Base-by-base conservation (phyloP, 2,113 vertebrate species). In the Barbus barbus region DNA sequence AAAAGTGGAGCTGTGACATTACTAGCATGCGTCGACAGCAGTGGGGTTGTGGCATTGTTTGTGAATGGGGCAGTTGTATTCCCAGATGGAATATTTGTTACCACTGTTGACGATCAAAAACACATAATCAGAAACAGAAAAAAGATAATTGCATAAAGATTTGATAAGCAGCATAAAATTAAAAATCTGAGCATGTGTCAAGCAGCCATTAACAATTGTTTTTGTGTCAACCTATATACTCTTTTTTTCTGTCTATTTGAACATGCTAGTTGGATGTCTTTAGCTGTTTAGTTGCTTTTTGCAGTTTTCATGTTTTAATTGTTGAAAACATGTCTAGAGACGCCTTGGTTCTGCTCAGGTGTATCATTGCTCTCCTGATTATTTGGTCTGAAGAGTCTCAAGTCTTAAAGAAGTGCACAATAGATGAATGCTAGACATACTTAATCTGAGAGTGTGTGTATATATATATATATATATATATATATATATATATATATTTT, bases 31-130 rank as follows among this genome's bases (percentile, higher is more conserved):
- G 75, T 77, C n/a, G 75, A 9, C 9, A 36, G 9, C 5, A 77
- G 18, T 16, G 22, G 7, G 41, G 33, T 26, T 18, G 82, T 63
- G 24, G 16, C 24, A 61, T 31, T 46, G 48, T 22, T 60, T 46
- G 38, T 1, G n/a, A 28, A 31, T 22, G 36, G 4, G 36, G 28
- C 1, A 33, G 18, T n/a, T 36, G 11, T n/a, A 56, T 53, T 36
- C 28, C 20, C 9, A 56, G 74, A 78, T 78, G 53, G 22, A 61
- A 78, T 26, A 38, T 38, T 79, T 65, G 77, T 28, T 79, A 13
- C 53, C 5, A 1, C 76, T 33, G 48, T 31, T 41, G 33, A 18
- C n/a, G 6, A 22, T 3, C 20, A 78, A 3, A 78, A 44, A 63
- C 3, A 44, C 8, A 78, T 41, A 5, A 79, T 77, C 31, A 77